These are phyloP conservation scores for Melopsittacus undulatus DNA, from an alignment of 2,797 vertebrate genomes.

Conservation along the genomic window DNA sequence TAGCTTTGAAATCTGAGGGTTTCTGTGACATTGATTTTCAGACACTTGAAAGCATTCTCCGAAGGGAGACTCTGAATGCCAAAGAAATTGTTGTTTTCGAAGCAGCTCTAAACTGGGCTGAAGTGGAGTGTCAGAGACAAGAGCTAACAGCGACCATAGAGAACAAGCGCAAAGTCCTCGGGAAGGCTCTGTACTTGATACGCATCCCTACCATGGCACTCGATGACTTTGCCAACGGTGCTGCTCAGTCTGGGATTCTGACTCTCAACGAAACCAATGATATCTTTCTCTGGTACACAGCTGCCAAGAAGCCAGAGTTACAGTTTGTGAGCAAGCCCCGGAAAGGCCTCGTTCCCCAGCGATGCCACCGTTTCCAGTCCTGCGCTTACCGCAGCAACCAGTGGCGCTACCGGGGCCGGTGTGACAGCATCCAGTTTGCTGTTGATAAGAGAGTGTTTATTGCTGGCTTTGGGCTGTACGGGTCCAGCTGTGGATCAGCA, in stretches of 20 bases:
- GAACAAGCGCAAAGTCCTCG: slow-evolving; percentile 94
- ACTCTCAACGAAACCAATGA: slow-evolving; percentile 97
- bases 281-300: slow-evolving; percentile 98
- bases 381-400: slow-evolving; percentile 98
- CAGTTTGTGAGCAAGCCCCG: slow-evolving; percentile 92
- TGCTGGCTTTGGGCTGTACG: slow-evolving; percentile 94
- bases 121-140: slow-evolving; percentile 94
- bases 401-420: slow-evolving; percentile 97
- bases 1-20: slow-evolving; percentile 94
- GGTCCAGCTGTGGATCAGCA: slow-evolving; percentile 95
- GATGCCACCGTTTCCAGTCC: slow-evolving; percentile 97
- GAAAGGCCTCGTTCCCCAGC: slow-evolving; percentile 90
- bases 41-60: slow-evolving; percentile 96
- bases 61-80: slow-evolving; percentile 95
- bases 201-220: slow-evolving; percentile 96
- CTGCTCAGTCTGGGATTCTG: slow-evolving; percentile 93
- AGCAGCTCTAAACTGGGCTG: slow-evolving; percentile 94
- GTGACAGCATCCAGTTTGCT: slow-evolving; percentile 98
- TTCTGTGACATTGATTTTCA: slow-evolving; percentile 97
- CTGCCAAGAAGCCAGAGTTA: slow-evolving; percentile 93
- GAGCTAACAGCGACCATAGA: slow-evolving; percentile 89
- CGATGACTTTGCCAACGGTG: slow-evolving; percentile 96
- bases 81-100: slow-evolving; percentile 98
- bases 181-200: slow-evolving; percentile 92
- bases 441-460: slow-evolving; percentile 96